phyloP scores from a whole-genome alignment of 2,888 invertebrate genomes.

The Parthenolecanium corni region DNA sequence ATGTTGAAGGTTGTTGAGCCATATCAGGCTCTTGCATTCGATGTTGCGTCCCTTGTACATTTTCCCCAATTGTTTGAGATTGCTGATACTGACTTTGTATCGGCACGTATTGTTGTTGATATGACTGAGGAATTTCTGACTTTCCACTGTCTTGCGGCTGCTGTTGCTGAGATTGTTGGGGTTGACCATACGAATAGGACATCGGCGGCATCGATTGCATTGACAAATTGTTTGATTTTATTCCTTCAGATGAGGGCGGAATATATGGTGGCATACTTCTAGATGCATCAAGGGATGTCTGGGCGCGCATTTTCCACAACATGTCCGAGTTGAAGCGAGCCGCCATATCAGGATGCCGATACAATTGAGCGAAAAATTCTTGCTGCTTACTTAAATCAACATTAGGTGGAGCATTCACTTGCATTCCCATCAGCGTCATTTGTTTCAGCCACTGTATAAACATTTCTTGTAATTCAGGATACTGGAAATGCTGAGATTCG shows the following conservation, averaged over 20 bases:
- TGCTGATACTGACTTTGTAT: slow-evolving; percentile 13
- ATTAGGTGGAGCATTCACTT: neutral
- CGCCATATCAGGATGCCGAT: slow-evolving; percentile 6
- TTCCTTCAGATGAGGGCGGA: neutral
- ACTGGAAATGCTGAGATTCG: neutral
- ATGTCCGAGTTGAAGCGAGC: slow-evolving; percentile 9
- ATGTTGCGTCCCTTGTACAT: neutral
- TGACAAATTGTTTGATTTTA: neutral
- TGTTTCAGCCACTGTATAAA: slow-evolving; percentile 11
- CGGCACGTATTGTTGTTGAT: slow-evolving; percentile 9
- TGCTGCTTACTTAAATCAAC: neutral
- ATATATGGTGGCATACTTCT: neutral
- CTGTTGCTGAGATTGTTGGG: neutral
- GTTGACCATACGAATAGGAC: neutral
- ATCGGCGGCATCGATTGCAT: neutral
- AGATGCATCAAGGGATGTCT: slow-evolving; percentile 4
- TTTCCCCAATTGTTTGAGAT: neutral
- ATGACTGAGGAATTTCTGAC: neutral
- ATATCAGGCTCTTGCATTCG: neutral
- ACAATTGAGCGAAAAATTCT: slow-evolving; percentile 4
- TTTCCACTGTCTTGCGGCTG: neutral
- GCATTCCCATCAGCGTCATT: slow-evolving; percentile 3
- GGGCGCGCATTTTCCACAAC: slow-evolving; percentile 12
- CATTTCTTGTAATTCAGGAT: slow-evolving; percentile 4
- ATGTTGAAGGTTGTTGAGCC: neutral